Conservation (phyloP, 2,888 invertebrate species). For the Tupiocoris notatus region DNA sequence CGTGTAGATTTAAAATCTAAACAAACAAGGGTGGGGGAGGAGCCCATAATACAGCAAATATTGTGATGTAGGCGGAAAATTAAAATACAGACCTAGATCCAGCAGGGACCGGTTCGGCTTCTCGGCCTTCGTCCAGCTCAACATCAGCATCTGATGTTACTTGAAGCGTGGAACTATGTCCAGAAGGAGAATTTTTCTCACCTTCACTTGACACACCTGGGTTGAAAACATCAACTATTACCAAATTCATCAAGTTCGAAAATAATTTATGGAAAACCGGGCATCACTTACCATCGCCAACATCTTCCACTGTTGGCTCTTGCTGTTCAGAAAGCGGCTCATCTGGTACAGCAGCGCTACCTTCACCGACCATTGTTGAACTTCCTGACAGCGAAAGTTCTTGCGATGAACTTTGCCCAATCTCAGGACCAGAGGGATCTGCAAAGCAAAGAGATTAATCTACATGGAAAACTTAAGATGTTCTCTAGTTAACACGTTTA, state of each 20-base stretch:
- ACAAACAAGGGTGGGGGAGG: no score
- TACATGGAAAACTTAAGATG: no score
- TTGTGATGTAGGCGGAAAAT: not conserved
- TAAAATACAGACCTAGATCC: not conserved
- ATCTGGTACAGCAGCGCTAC: conserved; percentile 33
- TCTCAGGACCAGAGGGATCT: conserved; percentile 46
- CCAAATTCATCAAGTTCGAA: no score
- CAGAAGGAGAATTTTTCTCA: conserved; percentile 56
- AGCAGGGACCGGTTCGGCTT: conserved; percentile 67
- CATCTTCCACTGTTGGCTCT: conserved; percentile 45
- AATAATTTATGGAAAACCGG: not conserved
- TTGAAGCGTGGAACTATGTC: not conserved
- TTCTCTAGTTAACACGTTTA: no score
- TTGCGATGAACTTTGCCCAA: conserved; percentile 43
- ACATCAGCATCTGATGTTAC: conserved; percentile 47
- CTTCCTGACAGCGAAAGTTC: conserved; percentile 37
- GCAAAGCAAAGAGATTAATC: no score
- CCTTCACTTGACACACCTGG: conserved; percentile 63
- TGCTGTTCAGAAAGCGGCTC: conserved; percentile 39
- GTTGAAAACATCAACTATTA: not conserved
- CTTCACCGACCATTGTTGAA: conserved; percentile 23
- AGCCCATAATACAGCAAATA: no score
- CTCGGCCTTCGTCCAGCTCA: conserved; percentile 65
- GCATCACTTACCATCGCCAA: conserved; percentile 46
- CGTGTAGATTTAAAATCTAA: no score